Base-by-base conservation (phyloP, 2,113 vertebrate genomes). In the Passer domesticus region DNA sequence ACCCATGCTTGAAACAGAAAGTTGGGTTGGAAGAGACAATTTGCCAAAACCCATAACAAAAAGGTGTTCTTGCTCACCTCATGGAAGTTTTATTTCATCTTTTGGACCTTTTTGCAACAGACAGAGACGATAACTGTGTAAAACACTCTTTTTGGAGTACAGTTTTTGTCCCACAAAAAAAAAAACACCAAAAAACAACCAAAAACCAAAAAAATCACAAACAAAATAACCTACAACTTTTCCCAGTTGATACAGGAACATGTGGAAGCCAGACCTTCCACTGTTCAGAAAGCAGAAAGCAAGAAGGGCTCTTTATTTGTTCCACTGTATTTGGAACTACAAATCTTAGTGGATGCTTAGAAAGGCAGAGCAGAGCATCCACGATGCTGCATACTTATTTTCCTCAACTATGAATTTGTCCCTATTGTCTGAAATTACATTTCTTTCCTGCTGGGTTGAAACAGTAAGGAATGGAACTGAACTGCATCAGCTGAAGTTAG, bases 201-300 rank as follows among this genome's bases (percentile, higher is more conserved):
- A 50, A 27, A 50, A 23, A 47, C 14, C 23, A 53, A 69, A 53
- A 69, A 79, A 46, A 44, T 21, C 25, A 41, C 19, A 47, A 70
- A 27, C 33, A 63, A 74, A 77, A 22, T 10, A 89, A 39, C 46
- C 28, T 83, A 35, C 16, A 69, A 3, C 28, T 80, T 94, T 37
- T 89, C 53, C 31, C 56, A 33, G 10, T 7, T 60, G 27, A 27
- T 69, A 20, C 16, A 52, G 59, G 25, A 93, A 74, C 56, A 93
- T 78, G 47, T 92, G 83, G 90, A 75, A 86, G n/a, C 64, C 94
- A 93, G 88, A 93, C 35, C 68, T 89, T 92, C 41, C 68, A 33
- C 60, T 37, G 49, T 0, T 31, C 78, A 68, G 49, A 56, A 72
- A 33, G 44, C 68, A 93, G 60, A 90, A 86, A 80, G 31, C 31